These are phyloP conservation scores for Chiroxiphia lanceolata DNA, from an alignment of 2,797 vertebrate species.

Conservation along the genomic window DNA sequence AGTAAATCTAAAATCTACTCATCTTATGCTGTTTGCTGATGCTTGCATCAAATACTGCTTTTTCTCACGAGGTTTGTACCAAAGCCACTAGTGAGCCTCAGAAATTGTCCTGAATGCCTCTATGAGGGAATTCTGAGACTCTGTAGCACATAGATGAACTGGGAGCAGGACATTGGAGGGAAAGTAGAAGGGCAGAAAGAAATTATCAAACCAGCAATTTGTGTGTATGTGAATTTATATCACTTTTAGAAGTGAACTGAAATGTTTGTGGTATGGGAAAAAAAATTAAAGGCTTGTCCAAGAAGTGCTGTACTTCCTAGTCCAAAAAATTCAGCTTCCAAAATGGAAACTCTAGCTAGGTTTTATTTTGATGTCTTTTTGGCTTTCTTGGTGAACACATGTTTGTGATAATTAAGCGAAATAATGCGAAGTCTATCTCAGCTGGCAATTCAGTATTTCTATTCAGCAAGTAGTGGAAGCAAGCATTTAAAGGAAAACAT, in stretches of 20 bases:
- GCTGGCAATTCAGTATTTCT: conserved; percentile 27
- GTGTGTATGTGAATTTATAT: conserved; percentile 20
- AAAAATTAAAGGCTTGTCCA: not conserved
- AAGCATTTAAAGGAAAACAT: conserved; percentile 27
- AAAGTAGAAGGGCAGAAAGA: not conserved
- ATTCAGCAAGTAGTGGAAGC: not conserved
- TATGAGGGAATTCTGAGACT: conserved; percentile 48
- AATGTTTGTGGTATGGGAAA: conserved; percentile 17
- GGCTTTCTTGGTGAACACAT: not conserved
- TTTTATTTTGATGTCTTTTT: not conserved
- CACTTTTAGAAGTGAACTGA: not conserved
- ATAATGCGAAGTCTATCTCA: not conserved
- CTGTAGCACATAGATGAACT: not conserved
- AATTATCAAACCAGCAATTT: conserved; percentile 1
- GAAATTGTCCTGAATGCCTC: conserved; percentile 38
- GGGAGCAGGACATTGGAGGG: not conserved
- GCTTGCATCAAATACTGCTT: conserved; percentile 59
- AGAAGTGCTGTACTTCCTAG: not conserved
- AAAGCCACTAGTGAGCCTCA: conserved; percentile 53
- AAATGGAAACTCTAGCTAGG: not conserved
- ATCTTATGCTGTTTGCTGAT: conserved; percentile 65
- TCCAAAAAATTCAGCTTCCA: not conserved
- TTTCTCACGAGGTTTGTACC: conserved; percentile 38
- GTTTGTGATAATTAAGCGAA: conserved; percentile 15
- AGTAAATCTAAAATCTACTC: conserved; percentile 31